Conservation (phyloP, 2,797 vertebrate genomes). For the Emys orbicularis region DNA sequence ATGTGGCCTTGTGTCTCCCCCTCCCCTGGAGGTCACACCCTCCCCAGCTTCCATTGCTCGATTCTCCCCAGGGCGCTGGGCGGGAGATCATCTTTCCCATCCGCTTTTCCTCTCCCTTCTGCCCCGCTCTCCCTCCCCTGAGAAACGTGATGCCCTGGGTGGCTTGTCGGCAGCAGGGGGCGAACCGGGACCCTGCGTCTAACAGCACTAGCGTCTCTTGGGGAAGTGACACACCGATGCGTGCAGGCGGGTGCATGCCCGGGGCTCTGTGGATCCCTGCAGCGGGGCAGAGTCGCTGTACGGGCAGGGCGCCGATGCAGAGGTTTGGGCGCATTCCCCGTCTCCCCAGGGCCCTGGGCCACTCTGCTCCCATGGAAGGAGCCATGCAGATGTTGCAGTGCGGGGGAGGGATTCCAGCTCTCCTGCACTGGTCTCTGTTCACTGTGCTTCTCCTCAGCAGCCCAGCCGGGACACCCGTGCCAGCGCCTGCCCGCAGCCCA, state of each 20-base stretch:
- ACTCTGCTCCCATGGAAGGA: neutral
- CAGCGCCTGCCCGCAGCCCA: constrained; percentile 78
- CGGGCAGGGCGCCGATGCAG: neutral
- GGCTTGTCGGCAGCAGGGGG: neutral
- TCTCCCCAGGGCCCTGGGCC: neutral
- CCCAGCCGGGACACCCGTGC: constrained; percentile 79
- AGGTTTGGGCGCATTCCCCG: neutral
- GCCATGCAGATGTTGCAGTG: neutral
- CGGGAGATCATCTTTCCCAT: neutral
- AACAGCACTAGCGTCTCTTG: neutral
- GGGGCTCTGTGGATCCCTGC: neutral
- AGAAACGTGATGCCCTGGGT: too few species aligned
- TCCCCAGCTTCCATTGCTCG: neutral
- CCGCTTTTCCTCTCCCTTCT: neutral
- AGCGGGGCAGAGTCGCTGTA: neutral
- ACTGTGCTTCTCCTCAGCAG: constrained; percentile 72
- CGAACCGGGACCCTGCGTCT: neutral
- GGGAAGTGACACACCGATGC: neutral
- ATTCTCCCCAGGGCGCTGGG: neutral
- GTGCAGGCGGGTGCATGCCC: neutral
- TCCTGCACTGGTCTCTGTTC: constrained; percentile 12
- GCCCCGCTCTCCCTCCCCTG: neutral
- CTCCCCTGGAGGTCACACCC: neutral
- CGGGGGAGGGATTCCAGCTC: neutral
- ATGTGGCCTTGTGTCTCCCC: neutral